Percentiles rank a stretch among this genome's conserved stretches.
These are phyloP conservation scores for Elmis aenea DNA, from an alignment of 2,888 invertebrate genomes.

Conservation along the genomic window DNA sequence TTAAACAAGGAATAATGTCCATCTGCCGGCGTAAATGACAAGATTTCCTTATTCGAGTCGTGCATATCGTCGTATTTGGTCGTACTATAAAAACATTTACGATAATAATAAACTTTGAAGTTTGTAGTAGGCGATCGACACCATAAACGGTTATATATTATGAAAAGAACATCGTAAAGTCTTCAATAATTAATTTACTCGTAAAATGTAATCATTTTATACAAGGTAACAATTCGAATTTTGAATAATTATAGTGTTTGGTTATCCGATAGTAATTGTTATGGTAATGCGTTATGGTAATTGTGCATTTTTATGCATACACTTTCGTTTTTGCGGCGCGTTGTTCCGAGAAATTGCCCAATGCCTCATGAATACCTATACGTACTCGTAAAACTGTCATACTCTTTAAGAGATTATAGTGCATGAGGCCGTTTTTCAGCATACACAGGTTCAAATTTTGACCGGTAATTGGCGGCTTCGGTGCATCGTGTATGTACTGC, in stretches of 20 bases:
- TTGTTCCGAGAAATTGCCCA: conserved; percentile 16
- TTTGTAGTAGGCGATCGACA: conserved; percentile 4
- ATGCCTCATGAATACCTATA: conserved; percentile 13
- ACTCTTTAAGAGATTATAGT: conserved; percentile 11
- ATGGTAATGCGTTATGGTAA: conserved; percentile 15
- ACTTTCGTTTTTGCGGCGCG: conserved; percentile 12
- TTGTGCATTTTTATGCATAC: conserved; percentile 14
- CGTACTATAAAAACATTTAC: conserved; percentile 3
- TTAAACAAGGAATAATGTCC: too few relatives aligned
- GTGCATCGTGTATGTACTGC: too few relatives aligned
- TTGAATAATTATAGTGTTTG: conserved; percentile 11
- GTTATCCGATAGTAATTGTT: conserved; percentile 8
- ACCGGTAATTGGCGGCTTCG: too few relatives aligned
- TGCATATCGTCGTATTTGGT: too few relatives aligned
- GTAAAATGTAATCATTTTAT: conserved; percentile 12
- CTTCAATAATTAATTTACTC: conserved; percentile 10
- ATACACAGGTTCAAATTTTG: neutral
- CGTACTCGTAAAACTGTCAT: conserved; percentile 21
- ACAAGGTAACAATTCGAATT: conserved; percentile 12
- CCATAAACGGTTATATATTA: conserved; percentile 6
- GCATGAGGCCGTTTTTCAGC: conserved; percentile 7
- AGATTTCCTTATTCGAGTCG: too few relatives aligned
- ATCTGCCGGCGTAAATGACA: too few relatives aligned
- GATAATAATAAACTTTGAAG: conserved; percentile 3
- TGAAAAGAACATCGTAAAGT: conserved; percentile 6